These are phyloP conservation scores for Blastobasis adustella DNA, from an alignment of 2,888 invertebrate genomes.

Conservation along the genomic window DNA sequence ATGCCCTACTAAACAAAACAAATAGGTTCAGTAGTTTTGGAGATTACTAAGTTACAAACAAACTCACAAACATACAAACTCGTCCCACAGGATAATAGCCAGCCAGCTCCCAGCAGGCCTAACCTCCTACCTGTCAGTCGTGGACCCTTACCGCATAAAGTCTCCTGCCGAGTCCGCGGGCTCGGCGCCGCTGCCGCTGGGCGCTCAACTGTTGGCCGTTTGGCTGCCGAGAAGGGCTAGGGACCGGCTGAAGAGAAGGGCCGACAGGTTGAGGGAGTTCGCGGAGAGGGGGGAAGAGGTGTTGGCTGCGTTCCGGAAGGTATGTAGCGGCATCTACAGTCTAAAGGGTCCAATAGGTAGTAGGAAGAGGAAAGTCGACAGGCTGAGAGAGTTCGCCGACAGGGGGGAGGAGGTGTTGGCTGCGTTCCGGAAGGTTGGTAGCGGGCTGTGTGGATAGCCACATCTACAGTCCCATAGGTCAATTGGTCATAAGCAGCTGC, in stretches of 20 bases:
- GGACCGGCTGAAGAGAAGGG: slow-evolving; percentile 55
- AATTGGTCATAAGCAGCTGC: too few species aligned
- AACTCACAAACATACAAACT: neutral
- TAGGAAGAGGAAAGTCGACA: slow-evolving; percentile 44
- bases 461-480: too few species aligned
- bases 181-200: slow-evolving; percentile 83
- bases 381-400: slow-evolving; percentile 49
- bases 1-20: too few species aligned
- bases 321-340: slow-evolving; percentile 16
- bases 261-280: slow-evolving; percentile 50
- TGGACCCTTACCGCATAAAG: slow-evolving; percentile 89
- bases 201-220: slow-evolving; percentile 86
- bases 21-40: too few species aligned
- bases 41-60: too few species aligned
- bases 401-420: slow-evolving; percentile 58
- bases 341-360: too few species aligned
- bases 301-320: slow-evolving; percentile 60
- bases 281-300: slow-evolving; percentile 57
- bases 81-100: slow-evolving; percentile 81
- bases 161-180: slow-evolving; percentile 82
- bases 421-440: slow-evolving; percentile 52
- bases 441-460: too few species aligned
- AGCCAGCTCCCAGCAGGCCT: slow-evolving; percentile 84
- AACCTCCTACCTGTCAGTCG: slow-evolving; percentile 86
- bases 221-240: slow-evolving; percentile 81